These are phyloP conservation scores for Parnassius glacialis DNA, from an alignment of 2,888 invertebrate species.

Conservation along the genomic window DNA sequence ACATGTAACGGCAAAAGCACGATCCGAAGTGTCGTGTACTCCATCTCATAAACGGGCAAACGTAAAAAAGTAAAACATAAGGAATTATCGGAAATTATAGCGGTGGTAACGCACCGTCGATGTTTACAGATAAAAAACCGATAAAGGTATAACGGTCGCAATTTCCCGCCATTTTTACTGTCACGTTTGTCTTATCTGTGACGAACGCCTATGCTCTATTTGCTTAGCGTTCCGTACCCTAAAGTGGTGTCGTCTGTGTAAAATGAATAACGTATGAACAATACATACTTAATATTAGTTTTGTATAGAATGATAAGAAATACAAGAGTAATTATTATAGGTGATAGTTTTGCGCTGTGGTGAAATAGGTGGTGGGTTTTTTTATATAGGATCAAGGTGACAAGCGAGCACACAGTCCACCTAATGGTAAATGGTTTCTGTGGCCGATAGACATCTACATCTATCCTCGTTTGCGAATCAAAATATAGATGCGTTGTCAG, in stretches of 20 bases:
- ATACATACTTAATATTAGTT: too few relatives aligned
- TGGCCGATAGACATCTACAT: too few relatives aligned
- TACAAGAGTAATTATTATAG: too few relatives aligned
- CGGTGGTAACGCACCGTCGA: constrained; percentile 49
- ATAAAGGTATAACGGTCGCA: constrained; percentile 65
- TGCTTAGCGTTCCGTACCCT: constrained; percentile 34
- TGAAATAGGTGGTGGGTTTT: too few relatives aligned
- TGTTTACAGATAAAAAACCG: constrained; percentile 58
- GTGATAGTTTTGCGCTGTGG: too few relatives aligned
- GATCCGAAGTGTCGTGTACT: constrained; percentile 20
- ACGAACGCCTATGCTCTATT: constrained; percentile 55
- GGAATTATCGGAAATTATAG: constrained; percentile 52
- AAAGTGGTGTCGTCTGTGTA: background rate
- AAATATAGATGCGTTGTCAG: too few relatives aligned
- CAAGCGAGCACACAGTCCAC: too few relatives aligned
- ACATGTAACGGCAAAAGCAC: constrained; percentile 31
- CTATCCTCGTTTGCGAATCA: too few relatives aligned
- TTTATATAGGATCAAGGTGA: too few relatives aligned
- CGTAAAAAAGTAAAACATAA: constrained; percentile 36
- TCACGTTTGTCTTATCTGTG: constrained; percentile 56
- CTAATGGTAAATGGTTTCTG: too few relatives aligned
- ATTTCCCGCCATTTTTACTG: constrained; percentile 63
- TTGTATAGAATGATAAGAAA: too few relatives aligned
- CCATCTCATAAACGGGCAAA: constrained; percentile 31
- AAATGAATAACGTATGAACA: too few relatives aligned